A percentile compares a stretch with the other conserved stretches of the same genome.
These are phyloP conservation scores for Platycnemis pennipes DNA, from an alignment of 2,888 invertebrate genomes.

Conservation along the genomic window DNA sequence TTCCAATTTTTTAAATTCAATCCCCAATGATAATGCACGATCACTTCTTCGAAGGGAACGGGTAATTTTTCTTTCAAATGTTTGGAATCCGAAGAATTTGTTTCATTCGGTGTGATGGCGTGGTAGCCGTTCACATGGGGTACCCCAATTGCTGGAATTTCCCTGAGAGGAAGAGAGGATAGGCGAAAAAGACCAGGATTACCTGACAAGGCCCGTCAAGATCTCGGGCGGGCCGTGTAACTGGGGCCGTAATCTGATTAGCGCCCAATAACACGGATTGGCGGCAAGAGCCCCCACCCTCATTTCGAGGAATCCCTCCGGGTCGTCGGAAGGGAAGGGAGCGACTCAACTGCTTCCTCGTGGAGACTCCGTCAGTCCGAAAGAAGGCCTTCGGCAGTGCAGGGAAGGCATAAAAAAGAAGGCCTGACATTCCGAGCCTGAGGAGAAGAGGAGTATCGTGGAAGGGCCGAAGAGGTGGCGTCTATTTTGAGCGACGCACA, in stretches of 20 bases:
- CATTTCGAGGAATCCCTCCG: background rate
- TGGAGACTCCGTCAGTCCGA: background rate
- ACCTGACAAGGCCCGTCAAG: background rate
- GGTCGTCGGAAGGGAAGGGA: background rate
- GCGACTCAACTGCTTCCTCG: background rate
- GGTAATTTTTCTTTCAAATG: background rate
- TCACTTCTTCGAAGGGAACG: too few relatives aligned
- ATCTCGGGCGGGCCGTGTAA: background rate
- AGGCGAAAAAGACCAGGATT: background rate
- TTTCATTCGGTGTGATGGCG: background rate
- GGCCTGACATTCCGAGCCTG: background rate
- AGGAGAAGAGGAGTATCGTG: background rate
- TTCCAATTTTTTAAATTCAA: too few relatives aligned
- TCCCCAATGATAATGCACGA: too few relatives aligned
- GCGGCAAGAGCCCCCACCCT: background rate
- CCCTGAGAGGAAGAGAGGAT: background rate
- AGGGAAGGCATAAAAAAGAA: background rate
- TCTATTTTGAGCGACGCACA: constrained; percentile 51
- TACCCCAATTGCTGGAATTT: background rate
- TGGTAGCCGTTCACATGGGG: background rate
- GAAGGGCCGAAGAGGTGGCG: background rate
- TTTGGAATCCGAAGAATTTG: background rate
- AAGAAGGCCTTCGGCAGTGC: background rate
- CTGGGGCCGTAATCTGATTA: background rate
- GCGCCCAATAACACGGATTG: constrained; percentile 26